Base-by-base conservation (phyloP, 2,797 vertebrate genomes). In the Chelidonichthys spinosus region DNA sequence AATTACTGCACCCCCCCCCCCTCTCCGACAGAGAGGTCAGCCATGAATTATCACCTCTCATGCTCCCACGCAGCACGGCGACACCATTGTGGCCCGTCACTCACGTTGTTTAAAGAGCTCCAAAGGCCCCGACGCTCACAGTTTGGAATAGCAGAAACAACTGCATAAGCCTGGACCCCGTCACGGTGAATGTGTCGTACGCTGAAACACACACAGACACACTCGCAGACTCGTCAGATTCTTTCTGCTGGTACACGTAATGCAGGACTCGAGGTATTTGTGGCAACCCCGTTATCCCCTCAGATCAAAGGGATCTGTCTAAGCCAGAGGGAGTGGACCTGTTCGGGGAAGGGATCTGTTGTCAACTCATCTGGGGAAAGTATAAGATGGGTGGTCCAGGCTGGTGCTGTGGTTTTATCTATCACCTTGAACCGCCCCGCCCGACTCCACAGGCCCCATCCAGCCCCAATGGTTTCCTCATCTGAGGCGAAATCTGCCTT, bases 261-360 rank as follows among this genome's bases (percentile, higher is more conserved):
- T 83, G 63, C 76, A 56, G 76, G 76, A 76, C 44, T 54, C 46
- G 77, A 83, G 73, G 84, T 91, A 91, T 93, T 92, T 91, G 82
- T 91, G 85, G 85, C 84, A 74, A 71, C 81, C 71, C 25, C 70
- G 63, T 90, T 85, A 90, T 93, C 88, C 88, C 77, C 86, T 83
- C 81, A 85, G 91, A 92, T 93, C 88, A 90, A 85, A 90, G 46
- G 81, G 90, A 90, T 93, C 89, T 90, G 62, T 79, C 44, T 85
- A 60, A 82, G 79, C 85, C 82, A 76, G 33, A 70, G 78, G 88
- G 67, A 73, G 82, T 76, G 71, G 87, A 90, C 82, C 85, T 88
- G 85, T 81, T 75, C 35, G 8, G 59, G 49, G 69, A 76, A 42
- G 74, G 46, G 66, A 71, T 80, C 61, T 76, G 81, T 43, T 80